phyloP scores from a whole-genome alignment of 2,888 invertebrate species.

The Agapetus fuscipes region DNA sequence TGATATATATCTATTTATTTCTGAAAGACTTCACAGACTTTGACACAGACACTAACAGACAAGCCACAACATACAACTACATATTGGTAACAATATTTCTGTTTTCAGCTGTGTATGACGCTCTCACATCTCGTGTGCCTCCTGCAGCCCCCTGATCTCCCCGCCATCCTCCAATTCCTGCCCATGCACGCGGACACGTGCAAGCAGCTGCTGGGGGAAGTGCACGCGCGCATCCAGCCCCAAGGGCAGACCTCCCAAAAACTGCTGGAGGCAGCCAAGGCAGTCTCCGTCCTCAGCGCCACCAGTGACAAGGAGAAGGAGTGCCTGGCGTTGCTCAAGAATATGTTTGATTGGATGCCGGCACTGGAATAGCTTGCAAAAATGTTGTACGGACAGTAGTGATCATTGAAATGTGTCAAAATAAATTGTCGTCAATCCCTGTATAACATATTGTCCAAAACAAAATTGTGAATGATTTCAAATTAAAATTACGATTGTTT shows the following conservation, averaged over 20 bases:
- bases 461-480: too few relatives aligned
- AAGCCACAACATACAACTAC: not conserved
- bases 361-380: too few relatives aligned
- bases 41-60: too few relatives aligned
- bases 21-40: too few relatives aligned
- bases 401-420: too few relatives aligned
- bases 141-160: slow-evolving; percentile 48
- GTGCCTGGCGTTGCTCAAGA: slow-evolving; percentile 35
- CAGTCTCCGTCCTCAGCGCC: slow-evolving; percentile 36
- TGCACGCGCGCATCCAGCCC: slow-evolving; percentile 35
- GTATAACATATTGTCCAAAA: too few relatives aligned
- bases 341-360: slow-evolving; percentile 33
- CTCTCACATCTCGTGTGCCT: slow-evolving; percentile 60
- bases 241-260: slow-evolving; percentile 36
- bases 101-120: slow-evolving; percentile 59
- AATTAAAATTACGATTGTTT: too few relatives aligned
- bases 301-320: slow-evolving; percentile 32
- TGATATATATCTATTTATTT: too few relatives aligned
- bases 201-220: slow-evolving; percentile 32
- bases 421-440: too few relatives aligned
- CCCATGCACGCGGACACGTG: slow-evolving; percentile 40
- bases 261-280: slow-evolving; percentile 40
- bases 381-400: too few relatives aligned
- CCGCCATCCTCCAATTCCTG: slow-evolving; percentile 41
- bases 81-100: slow-evolving; percentile 7